Evolutionary conservation across 2,888 invertebrate genomes (phyloP).

Genomic region (Callimorpha dominula): DNA sequence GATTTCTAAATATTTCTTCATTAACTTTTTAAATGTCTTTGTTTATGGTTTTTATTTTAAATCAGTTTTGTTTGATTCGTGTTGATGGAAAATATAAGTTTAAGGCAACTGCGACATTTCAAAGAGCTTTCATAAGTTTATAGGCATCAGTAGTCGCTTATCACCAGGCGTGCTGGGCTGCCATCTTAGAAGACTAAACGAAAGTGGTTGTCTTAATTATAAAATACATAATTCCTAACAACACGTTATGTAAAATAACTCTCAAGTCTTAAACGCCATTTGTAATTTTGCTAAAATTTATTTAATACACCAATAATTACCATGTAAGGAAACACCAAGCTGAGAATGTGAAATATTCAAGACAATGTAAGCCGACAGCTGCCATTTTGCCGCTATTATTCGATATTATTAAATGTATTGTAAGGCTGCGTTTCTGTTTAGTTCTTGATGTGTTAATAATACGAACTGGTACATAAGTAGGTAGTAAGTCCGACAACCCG

Average conservation of each 20-base stretch:
- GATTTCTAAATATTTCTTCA: too few relatives aligned
- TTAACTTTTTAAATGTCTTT: too few relatives aligned
- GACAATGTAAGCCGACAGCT: constrained; percentile 36
- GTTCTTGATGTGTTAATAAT: neutral
- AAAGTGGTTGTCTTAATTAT: too few relatives aligned
- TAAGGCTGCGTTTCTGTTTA: neutral
- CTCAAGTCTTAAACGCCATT: neutral
- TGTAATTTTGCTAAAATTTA: constrained; percentile 25
- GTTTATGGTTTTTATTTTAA: too few relatives aligned
- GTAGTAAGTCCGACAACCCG: too few relatives aligned
- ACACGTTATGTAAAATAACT: neutral
- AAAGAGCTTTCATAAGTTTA: too few relatives aligned
- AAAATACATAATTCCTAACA: neutral
- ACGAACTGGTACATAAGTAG: neutral
- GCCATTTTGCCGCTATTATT: constrained; percentile 38
- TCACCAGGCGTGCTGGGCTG: too few relatives aligned
- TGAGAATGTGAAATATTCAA: constrained; percentile 44
- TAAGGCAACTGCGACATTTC: too few relatives aligned
- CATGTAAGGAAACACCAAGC: constrained; percentile 35
- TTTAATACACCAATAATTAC: constrained; percentile 40
- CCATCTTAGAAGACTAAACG: too few relatives aligned
- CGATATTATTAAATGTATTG: constrained; percentile 35
- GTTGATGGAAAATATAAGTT: too few relatives aligned
- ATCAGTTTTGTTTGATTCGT: too few relatives aligned
- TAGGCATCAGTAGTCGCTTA: too few relatives aligned